phyloP scores from a whole-genome alignment of 1,140 invertebrate species.

The Trichonephila clavata region DNA sequence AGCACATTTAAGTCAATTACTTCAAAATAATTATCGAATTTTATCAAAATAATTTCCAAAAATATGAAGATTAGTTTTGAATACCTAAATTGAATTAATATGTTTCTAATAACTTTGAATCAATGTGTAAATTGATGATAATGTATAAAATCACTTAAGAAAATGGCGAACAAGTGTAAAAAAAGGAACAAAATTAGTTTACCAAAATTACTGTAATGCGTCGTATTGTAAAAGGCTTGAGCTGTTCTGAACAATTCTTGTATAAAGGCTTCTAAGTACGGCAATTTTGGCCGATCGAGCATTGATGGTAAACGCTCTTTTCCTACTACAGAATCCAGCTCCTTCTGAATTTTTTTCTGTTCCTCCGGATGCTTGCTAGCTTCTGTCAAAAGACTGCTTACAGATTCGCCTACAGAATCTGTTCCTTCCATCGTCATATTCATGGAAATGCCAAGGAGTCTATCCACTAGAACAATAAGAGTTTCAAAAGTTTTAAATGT shows the following conservation, averaged over 20 bases:
- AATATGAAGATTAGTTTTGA: too few species aligned
- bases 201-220: slow-evolving; percentile 49
- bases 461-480: slow-evolving; percentile 36
- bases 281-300: slow-evolving; percentile 75
- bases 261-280: slow-evolving; percentile 78
- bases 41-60: too few species aligned
- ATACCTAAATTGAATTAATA: too few species aligned
- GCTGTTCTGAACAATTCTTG: slow-evolving; percentile 77
- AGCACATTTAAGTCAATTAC: too few species aligned
- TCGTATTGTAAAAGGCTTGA: slow-evolving; percentile 25
- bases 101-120: too few species aligned
- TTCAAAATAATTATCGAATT: too few species aligned
- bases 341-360: slow-evolving; percentile 78
- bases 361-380: slow-evolving; percentile 70
- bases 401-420: background rate
- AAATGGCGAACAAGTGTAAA: too few species aligned
- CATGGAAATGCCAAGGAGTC: slow-evolving; percentile 26
- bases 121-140: too few species aligned
- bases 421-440: slow-evolving; percentile 62
- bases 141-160: too few species aligned
- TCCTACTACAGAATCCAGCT: slow-evolving; percentile 78
- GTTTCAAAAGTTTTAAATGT: too few species aligned
- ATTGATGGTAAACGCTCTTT: slow-evolving; percentile 76
- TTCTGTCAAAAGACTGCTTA: background rate
- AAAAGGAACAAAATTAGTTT: background rate